Percentiles rank a stretch among this genome's conserved stretches.
phyloP scores from a whole-genome alignment of 2,797 vertebrate species.

The Sibirionetta formosa region DNA sequence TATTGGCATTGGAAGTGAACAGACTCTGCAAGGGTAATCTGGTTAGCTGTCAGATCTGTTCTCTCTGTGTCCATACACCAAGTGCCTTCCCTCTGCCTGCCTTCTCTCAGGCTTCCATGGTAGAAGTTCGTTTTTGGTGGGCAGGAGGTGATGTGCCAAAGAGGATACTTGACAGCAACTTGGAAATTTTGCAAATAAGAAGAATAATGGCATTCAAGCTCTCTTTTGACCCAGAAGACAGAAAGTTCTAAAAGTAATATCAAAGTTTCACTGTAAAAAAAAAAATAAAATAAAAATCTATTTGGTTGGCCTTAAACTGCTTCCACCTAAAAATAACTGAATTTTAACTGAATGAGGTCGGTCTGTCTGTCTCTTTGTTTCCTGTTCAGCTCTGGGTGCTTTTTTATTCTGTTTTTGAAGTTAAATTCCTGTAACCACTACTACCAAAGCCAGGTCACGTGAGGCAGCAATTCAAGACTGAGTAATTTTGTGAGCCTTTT shows the following conservation, averaged over 20 bases:
- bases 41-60: neutral
- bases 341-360: neutral
- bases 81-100: neutral
- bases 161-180: neutral
- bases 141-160: neutral
- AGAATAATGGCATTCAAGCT: neutral
- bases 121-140: neutral
- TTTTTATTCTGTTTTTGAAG: neutral
- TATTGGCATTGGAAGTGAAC: neutral
- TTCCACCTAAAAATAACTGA: neutral
- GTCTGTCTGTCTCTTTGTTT: neutral
- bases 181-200: neutral
- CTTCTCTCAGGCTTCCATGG: neutral
- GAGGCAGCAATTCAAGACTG: neutral
- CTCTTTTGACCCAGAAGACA: neutral
- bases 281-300: neutral
- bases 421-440: constrained; percentile 20
- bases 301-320: neutral
- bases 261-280: neutral
- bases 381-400: neutral
- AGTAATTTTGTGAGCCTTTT: constrained; percentile 20
- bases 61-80: neutral
- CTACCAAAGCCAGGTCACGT: constrained; percentile 1
- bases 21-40: accelerated
- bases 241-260: neutral